Evolutionary conservation across 2,797 vertebrate genomes (phyloP).

Genomic region (Eulemur albifrons): DNA sequence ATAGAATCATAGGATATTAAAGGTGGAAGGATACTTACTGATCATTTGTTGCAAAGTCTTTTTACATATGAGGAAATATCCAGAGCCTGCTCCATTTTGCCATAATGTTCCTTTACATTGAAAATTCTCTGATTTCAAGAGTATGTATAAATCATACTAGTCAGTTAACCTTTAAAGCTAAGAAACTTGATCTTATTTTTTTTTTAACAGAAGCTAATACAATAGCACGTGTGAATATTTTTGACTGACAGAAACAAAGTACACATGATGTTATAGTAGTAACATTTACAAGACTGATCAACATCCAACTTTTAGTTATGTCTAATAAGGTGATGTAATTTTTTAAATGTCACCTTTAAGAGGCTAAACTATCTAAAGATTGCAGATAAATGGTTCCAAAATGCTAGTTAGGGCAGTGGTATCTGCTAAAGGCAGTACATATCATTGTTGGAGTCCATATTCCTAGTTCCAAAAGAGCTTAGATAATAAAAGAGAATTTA

Average conservation of each 20-base stretch:
- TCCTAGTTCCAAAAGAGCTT: neutral
- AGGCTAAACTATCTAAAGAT: neutral
- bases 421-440: neutral
- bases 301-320: neutral
- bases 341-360: conserved; percentile 5
- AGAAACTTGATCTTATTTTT: neutral
- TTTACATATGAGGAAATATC: neutral
- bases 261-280: neutral
- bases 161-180: neutral
- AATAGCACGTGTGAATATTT: neutral
- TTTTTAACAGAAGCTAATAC: neutral
- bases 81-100: neutral
- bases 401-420: neutral
- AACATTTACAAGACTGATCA: neutral
- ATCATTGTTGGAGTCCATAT: neutral
- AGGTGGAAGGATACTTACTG: neutral
- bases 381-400: conserved; percentile 22
- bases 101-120: neutral
- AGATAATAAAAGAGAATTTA: conserved; percentile 2
- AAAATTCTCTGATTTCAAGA: neutral
- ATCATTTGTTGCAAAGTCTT: neutral
- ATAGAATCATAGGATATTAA: neutral
- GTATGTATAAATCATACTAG: neutral
- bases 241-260: neutral
- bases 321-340: neutral